Percentiles rank a stretch among this genome's conserved stretches.
phyloP scores from a whole-genome alignment of 2,797 vertebrate genomes.

The Enteromius fasciolatus region DNA sequence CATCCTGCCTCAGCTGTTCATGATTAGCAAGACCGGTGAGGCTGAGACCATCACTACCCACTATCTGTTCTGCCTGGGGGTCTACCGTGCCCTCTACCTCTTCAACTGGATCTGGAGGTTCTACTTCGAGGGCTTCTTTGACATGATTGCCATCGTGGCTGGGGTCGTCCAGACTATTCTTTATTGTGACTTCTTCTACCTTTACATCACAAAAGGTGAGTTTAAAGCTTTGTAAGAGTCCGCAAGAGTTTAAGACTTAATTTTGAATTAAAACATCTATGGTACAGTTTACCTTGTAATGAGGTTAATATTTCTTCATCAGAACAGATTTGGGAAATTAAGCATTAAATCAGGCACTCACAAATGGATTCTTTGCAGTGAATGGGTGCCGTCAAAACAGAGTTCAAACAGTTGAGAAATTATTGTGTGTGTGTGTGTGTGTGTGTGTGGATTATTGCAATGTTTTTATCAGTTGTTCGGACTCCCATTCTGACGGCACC shows the following conservation, averaged over 20 bases:
- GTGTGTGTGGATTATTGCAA: neutral
- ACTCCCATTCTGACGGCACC: neutral
- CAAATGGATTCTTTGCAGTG: neutral
- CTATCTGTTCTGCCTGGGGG: constrained; percentile 95
- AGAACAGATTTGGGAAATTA: neutral
- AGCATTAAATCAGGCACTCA: neutral
- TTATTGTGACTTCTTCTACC: constrained; percentile 99
- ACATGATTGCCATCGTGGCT: constrained; percentile 96
- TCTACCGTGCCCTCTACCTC: constrained; percentile 95
- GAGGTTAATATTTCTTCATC: neutral
- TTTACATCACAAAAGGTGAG: constrained; percentile 98
- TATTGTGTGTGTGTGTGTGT: too few species aligned
- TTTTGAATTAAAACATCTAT: neutral
- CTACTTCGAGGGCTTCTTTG: constrained; percentile 98
- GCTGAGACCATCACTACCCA: constrained; percentile 99
- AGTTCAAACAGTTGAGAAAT: neutral
- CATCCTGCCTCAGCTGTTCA: constrained; percentile 97
- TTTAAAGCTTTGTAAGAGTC: neutral
- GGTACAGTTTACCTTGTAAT: neutral
- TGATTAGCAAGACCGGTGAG: constrained; percentile 99
- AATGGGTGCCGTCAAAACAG: neutral
- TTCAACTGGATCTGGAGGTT: constrained; percentile 99
- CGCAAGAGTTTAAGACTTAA: neutral
- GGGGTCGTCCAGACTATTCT: constrained; percentile 97
- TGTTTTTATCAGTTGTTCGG: neutral